These are phyloP conservation scores for Acestrorhynchus altus DNA, from an alignment of 2,797 vertebrate species.

Conservation along the genomic window DNA sequence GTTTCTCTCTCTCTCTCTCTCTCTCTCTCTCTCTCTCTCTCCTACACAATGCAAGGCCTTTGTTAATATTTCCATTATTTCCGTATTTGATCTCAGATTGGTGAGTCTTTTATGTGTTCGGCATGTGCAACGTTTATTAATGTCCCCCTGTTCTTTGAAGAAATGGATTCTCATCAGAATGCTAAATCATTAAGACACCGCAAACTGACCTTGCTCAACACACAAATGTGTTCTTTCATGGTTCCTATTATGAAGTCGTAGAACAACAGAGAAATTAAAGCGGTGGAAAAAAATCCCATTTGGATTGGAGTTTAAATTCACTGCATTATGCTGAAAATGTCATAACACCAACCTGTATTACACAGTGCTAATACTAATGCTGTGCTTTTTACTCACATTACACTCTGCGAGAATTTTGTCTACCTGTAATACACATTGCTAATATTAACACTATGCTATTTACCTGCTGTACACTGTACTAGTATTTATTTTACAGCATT, in stretches of 20 bases:
- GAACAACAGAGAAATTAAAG: not conserved
- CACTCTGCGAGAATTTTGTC: too few species aligned
- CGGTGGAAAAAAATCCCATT: not conserved
- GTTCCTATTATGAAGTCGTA: not conserved
- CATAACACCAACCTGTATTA: too few species aligned
- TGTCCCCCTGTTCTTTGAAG: not conserved
- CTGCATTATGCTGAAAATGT: too few species aligned
- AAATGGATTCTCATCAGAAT: not conserved
- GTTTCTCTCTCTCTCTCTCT: not conserved
- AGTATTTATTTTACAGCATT: too few species aligned
- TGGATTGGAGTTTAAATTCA: too few species aligned
- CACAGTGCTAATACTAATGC: too few species aligned
- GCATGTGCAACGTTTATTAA: not conserved
- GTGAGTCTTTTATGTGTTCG: not conserved
- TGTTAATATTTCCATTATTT: conserved; percentile 37
- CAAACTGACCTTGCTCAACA: not conserved
- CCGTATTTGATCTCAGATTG: not conserved
- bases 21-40: not conserved
- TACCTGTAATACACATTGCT: too few species aligned
- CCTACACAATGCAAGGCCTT: not conserved
- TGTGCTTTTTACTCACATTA: too few species aligned
- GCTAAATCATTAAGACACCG: not conserved
- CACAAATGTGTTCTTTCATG: not conserved
- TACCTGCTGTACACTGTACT: too few species aligned
- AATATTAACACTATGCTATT: too few species aligned